Evolutionary conservation across 2,888 invertebrate genomes (phyloP).

Genomic region (Steinernema hermaphroditum): DNA sequence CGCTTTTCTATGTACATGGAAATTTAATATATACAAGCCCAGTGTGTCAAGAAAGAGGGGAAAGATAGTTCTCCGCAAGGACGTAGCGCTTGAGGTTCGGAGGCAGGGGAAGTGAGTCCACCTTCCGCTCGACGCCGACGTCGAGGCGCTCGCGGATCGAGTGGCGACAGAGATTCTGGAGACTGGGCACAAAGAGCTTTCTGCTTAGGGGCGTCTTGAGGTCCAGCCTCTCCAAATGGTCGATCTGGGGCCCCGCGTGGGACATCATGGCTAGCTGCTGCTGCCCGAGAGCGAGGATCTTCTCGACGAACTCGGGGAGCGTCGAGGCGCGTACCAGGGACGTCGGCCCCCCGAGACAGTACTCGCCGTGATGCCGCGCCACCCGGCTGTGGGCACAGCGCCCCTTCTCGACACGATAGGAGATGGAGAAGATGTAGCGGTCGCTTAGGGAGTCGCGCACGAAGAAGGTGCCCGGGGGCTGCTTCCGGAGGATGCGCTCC

Average conservation of each 20-base stretch:
- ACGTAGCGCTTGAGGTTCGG: constrained; percentile 20
- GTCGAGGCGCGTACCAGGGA: constrained; percentile 5
- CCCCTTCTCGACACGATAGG: constrained; percentile 61
- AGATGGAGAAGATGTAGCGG: constrained; percentile 76
- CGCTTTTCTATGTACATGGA: not conserved
- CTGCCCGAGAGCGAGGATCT: not conserved
- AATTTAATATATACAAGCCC: not conserved
- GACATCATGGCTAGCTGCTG: constrained; percentile 6
- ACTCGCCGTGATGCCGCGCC: not conserved
- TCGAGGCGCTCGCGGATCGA: not conserved
- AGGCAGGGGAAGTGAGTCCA: constrained; percentile 29
- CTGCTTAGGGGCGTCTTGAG: constrained; percentile 2
- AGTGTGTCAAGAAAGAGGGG: not conserved
- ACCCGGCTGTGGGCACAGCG: constrained; percentile 19
- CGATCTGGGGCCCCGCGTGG: constrained; percentile 19
- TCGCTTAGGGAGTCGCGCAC: constrained; percentile 79
- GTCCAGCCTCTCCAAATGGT: constrained; percentile 10
- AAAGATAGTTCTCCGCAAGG: not conserved
- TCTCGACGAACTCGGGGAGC: constrained; percentile 15
- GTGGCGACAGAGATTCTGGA: constrained; percentile 7
- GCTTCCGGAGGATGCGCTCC: constrained; percentile 74
- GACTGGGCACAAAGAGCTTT: constrained; percentile 1
- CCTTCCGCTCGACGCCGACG: not conserved
- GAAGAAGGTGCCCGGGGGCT: constrained; percentile 78
- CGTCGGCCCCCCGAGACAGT: constrained; percentile 27